Evolutionary conservation across 2,113 vertebrate species (phyloP), one percentile per base, ranked within the genome.

Genomic region (Lathamus discolor): DNA sequence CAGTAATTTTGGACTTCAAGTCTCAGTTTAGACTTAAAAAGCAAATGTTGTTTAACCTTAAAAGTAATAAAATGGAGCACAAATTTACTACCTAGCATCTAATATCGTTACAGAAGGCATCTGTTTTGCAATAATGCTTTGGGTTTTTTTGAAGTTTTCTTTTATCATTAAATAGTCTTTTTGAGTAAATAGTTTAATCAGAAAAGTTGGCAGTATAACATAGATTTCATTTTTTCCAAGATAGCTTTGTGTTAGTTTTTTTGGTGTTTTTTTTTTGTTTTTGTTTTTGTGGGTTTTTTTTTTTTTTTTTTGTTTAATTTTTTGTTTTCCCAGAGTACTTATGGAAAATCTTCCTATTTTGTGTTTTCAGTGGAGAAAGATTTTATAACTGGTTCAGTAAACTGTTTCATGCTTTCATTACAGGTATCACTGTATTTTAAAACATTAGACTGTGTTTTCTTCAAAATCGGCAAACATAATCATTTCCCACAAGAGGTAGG

Each of bases 141-240:
- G 7, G 1, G 1, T 2, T 25, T 67, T 86, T 86, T 8, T 37
- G 3, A 81, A 48, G 35, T 64, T 79, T 86, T 48, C 27, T 54
- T 87, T 92, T 66, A 72, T 57, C 49, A 76, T 85, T 72, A 89
- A 70, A 49, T 33, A 76, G 44, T 80, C 44, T 78, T 90, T 93
- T 81, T 67, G 35, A 64, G 25, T 88, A 90, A 93, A 74, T 55
- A 72, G 64, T 88, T 96, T 70, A 83, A 86, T 88, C 64, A 88
- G 72, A 90, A 84, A 52, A 41, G 33, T 59, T 91, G 74, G n/a
- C 87, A 88, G 29, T 69, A 48, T 48, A 89, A 17, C 27, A 23
- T 28, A 24, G 59, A 70, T 91, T 91, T 79, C 6, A 35, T 61
- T 95, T 95, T 83, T 63, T 73, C 31, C 29, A 43, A 76, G 87